A percentile compares a stretch with the other conserved stretches of the same genome.
Conservation (phyloP, 2,888 invertebrate species). For the Xanthia icteritia region DNA sequence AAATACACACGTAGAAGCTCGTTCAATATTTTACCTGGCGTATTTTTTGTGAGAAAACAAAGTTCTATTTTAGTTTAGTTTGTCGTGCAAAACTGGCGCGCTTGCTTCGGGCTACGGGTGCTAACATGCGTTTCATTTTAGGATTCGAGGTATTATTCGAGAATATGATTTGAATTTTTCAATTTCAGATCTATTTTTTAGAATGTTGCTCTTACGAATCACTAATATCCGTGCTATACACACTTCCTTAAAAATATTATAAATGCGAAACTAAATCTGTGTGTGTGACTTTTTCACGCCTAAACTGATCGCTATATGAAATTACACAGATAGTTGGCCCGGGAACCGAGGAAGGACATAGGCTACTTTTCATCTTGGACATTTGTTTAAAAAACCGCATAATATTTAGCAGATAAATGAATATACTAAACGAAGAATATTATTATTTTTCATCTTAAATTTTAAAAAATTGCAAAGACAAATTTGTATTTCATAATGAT, state of each 20-base stretch:
- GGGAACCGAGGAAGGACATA: not conserved
- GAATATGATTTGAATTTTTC: not conserved
- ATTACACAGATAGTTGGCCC: not conserved
- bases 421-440: no score
- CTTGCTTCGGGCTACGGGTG: not conserved
- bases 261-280: not conserved
- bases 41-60: conserved; percentile 29
- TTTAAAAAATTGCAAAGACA: no score
- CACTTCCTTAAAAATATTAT: no score
- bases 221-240: no score
- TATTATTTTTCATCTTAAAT: no score
- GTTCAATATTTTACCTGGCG: conserved; percentile 16
- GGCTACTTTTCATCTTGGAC: no score
- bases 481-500: no score
- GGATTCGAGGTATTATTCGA: not conserved
- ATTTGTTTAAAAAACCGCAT: not conserved
- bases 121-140: not conserved
- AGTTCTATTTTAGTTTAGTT: conserved; percentile 27
- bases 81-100: not conserved
- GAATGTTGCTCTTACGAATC: not conserved
- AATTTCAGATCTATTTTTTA: not conserved
- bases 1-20: conserved; percentile 21
- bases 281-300: not conserved
- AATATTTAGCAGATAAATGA: no score
- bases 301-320: not conserved